Evolutionary conservation across 2,797 vertebrate species (phyloP).

Genomic region (Coregonus ussuriensis): DNA sequence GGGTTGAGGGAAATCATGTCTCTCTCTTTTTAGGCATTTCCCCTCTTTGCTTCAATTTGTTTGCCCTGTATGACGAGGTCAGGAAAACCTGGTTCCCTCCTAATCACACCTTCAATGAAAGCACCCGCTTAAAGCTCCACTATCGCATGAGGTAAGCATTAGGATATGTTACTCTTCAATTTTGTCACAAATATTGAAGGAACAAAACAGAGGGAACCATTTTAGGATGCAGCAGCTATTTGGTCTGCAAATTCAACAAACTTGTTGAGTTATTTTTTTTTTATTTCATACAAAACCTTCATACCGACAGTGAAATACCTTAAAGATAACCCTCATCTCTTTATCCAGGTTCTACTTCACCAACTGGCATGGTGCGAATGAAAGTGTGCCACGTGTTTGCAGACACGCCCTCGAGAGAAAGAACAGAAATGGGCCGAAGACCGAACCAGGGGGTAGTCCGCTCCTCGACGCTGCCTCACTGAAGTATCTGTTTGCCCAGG

Average conservation of each 20-base stretch:
- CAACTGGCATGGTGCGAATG: slow-evolving; percentile 86
- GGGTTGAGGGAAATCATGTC: not conserved
- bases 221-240: not conserved
- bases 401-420: slow-evolving; percentile 74
- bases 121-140: slow-evolving; percentile 71
- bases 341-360: slow-evolving; percentile 80
- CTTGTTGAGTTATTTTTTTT: not conserved
- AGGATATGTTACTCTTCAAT: not conserved
- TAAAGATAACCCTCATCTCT: not conserved
- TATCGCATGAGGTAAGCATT: slow-evolving; percentile 82
- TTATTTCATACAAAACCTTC: not conserved
- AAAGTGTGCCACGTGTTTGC: slow-evolving; percentile 73
- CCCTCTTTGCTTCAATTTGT: slow-evolving; percentile 84
- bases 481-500: slow-evolving; percentile 85
- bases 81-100: slow-evolving; percentile 81
- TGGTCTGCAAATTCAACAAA: not conserved
- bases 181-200: not conserved
- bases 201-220: not conserved
- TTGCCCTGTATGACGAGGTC: slow-evolving; percentile 79
- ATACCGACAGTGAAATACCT: not conserved
- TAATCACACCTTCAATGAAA: slow-evolving; percentile 75
- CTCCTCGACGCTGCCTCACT: slow-evolving; percentile 79
- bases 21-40: slow-evolving; percentile 72
- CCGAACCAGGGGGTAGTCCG: slow-evolving; percentile 69
- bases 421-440: not conserved